Evolutionary conservation across 1,140 invertebrate species (phyloP).

Genomic region (Pseudomyrmex dendroicus): DNA sequence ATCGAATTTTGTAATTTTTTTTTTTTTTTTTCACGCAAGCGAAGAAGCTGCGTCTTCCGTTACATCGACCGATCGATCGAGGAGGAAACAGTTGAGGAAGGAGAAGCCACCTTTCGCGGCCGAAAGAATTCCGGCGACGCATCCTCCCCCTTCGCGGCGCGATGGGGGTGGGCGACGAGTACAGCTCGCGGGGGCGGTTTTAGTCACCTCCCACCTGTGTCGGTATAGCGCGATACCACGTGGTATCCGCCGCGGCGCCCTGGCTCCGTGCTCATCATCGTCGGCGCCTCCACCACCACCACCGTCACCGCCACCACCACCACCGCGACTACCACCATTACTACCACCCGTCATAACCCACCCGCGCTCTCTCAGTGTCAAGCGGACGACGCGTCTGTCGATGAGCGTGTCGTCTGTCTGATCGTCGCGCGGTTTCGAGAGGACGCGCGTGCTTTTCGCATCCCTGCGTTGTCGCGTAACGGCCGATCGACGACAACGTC

Average conservation of each 20-base stretch:
- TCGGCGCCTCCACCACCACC: constrained; percentile 47
- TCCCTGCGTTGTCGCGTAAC: background rate
- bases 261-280: constrained; percentile 61
- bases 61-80: constrained; percentile 16
- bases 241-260: constrained; percentile 74
- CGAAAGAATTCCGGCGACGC: constrained; percentile 1
- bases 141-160: constrained; percentile 40
- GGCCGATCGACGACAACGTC: no score
- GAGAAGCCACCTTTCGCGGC: background rate
- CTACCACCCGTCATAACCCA: constrained; percentile 46
- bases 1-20: background rate
- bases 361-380: constrained; percentile 54
- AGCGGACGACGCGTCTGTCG: constrained; percentile 64
- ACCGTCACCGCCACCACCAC: constrained; percentile 40
- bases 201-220: constrained; percentile 84
- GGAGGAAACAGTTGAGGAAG: background rate
- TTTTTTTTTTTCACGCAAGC: background rate
- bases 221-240: constrained; percentile 79
- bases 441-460: background rate
- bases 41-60: background rate
- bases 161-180: constrained; percentile 57
- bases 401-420: constrained; percentile 30
- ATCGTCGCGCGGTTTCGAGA: background rate
- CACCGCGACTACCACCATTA: constrained; percentile 40
- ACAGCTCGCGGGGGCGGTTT: constrained; percentile 75